Evolutionary conservation across 2,113 vertebrate genomes (phyloP), one percentile per base, ranked within the genome.

Genomic region (Meles meles): DNA sequence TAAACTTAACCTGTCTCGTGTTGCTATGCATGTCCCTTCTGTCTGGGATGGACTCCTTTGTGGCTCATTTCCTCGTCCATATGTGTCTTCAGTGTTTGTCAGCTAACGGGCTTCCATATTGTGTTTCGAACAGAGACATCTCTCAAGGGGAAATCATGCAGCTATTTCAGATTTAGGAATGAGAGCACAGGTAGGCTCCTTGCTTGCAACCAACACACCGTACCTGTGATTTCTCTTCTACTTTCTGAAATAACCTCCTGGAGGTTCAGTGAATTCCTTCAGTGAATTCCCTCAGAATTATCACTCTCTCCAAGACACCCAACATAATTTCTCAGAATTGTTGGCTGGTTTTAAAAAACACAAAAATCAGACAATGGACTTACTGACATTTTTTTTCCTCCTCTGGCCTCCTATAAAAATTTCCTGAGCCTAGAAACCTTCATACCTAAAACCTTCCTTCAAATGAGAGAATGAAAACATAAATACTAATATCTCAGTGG

Each of bases 101-200:
- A 82, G 9, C 39, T 39, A 7, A 23, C 2, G 3, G 7, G 7
- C 42, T 5, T 31, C 25, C 31, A 2, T 17, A 18, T 1, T 31
- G 13, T 12, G 6, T 39, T 39, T 5, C 7, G 2, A 47, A 31
- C 12, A 72, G 18, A 31, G 15, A 49, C 55, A 15, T 52, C 17
- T 25, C 13, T 17, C 42, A 39, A 1, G 2, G 8, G 34, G 49
- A 34, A 63, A 23, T 39, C 17, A 5, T 5, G 6, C n/a, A 34
- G 25, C 57, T 39, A 7, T 6, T 25, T 55, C 27, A 42, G n/a
- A 12, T 3, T 65, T 7, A 86, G 25, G 8, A 25, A 27, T 5
- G 13, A 59, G 10, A 13, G 1, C 1, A 5, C 4, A 7, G 6
- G 49, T 2, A 21, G 21, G 7, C 13, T 9, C 31, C 4, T 29